Percentiles rank a stretch among this genome's conserved stretches.
These are phyloP conservation scores for Spilosoma lubricipeda DNA, from an alignment of 2,888 invertebrate genomes.

Conservation along the genomic window DNA sequence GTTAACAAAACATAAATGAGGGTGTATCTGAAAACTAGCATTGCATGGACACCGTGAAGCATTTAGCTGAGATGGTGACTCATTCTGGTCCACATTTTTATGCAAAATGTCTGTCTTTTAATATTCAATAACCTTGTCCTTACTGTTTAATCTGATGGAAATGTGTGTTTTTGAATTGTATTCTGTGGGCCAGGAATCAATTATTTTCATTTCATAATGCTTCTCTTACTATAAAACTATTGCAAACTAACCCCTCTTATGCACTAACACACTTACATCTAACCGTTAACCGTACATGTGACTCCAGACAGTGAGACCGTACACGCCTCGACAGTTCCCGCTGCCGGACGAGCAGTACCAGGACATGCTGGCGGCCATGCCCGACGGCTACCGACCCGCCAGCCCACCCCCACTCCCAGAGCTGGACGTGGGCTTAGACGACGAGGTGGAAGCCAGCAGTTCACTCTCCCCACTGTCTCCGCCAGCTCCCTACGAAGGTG, in stretches of 20 bases:
- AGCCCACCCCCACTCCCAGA: slow-evolving; percentile 43
- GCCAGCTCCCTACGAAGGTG: slow-evolving; percentile 86
- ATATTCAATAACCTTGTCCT: too few species aligned
- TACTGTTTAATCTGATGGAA: too few species aligned
- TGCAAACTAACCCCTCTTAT: slow-evolving; percentile 16
- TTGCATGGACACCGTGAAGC: too few species aligned
- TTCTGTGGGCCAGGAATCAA: too few species aligned
- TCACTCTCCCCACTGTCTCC: slow-evolving; percentile 64
- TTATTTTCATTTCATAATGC: neutral
- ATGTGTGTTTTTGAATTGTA: too few species aligned
- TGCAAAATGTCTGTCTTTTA: too few species aligned
- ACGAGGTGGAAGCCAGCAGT: slow-evolving; percentile 53
- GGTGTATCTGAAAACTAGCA: too few species aligned
- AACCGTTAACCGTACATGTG: slow-evolving; percentile 47
- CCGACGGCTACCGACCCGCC: slow-evolving; percentile 85
- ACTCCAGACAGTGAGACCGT: slow-evolving; percentile 89
- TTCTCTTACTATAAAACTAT: neutral
- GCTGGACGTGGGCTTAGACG: slow-evolving; percentile 34
- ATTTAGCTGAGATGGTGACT: too few species aligned
- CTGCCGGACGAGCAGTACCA: slow-evolving; percentile 89
- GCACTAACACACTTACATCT: slow-evolving; percentile 42
- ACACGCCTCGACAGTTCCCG: slow-evolving; percentile 91
- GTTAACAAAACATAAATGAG: too few species aligned
- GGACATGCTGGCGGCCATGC: slow-evolving; percentile 90
- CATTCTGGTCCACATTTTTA: too few species aligned